Evolutionary conservation across 2,113 vertebrate species (phyloP).

Genomic region (Podiceps cristatus): DNA sequence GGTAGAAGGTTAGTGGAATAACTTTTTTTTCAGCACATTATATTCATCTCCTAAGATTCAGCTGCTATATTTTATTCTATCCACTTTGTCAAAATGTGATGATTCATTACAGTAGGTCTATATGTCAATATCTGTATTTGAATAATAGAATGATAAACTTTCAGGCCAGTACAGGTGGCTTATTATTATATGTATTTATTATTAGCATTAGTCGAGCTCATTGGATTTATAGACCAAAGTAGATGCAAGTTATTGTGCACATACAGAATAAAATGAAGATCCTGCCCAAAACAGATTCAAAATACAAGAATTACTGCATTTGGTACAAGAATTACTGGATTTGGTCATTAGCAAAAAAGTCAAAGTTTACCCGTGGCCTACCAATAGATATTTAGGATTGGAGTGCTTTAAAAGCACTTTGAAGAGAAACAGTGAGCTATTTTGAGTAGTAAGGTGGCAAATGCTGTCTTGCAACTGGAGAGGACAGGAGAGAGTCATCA

Average conservation of each 20-base stretch:
- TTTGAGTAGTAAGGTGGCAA: background rate
- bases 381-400: background rate
- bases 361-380: background rate
- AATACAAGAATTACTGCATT: background rate
- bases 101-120: conserved; percentile 12
- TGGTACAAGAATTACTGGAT: background rate
- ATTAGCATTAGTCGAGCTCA: background rate
- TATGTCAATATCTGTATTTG: conserved; percentile 12
- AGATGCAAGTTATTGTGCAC: background rate
- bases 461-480: background rate
- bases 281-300: background rate
- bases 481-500: background rate
- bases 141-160: conserved; percentile 34
- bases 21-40: conserved; percentile 15
- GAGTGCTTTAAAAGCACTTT: background rate
- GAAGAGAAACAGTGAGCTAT: background rate
- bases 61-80: background rate
- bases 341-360: background rate
- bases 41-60: background rate
- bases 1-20: background rate
- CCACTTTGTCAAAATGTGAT: conserved; percentile 18
- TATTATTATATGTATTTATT: background rate
- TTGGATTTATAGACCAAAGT: conserved; percentile 4
- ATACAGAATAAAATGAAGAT: background rate
- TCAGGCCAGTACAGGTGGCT: background rate